phyloP scores from a whole-genome alignment of 1,140 invertebrate species.

The Dinoponera quadriceps region DNA sequence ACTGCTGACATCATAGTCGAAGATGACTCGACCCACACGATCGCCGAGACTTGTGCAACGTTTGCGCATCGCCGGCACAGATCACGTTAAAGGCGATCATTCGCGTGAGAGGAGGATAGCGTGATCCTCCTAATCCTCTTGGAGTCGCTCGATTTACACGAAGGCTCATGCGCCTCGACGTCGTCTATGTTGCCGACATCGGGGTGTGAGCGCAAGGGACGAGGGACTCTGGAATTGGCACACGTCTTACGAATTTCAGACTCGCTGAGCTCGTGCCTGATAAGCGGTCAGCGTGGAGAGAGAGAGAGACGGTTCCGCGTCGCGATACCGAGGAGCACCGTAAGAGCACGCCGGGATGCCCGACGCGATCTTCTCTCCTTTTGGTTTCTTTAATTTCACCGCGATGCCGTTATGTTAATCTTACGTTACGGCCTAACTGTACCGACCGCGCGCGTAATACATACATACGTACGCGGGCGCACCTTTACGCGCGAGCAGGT shows the following conservation, averaged over 20 bases:
- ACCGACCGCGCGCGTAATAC: conserved; percentile 43
- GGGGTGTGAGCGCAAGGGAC: neutral
- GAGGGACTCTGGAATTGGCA: conserved; percentile 55
- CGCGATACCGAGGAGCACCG: conserved; percentile 16
- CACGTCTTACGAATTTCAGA: conserved; percentile 68
- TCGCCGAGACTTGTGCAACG: no score
- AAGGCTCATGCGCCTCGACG: neutral
- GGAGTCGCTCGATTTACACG: conserved; percentile 1
- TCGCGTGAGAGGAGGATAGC: neutral
- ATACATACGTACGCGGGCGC: conserved; percentile 2
- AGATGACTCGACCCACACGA: no score
- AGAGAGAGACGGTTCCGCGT: conserved; percentile 55
- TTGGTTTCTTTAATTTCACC: conserved; percentile 73
- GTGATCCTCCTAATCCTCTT: neutral
- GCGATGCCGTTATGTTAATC: conserved; percentile 76
- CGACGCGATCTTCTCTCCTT: conserved; percentile 71
- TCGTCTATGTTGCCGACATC: neutral
- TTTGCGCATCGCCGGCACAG: no score
- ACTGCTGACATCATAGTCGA: no score
- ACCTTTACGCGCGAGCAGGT: conserved; percentile 27
- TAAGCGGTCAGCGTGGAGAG: conserved; percentile 75
- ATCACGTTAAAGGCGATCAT: neutral
- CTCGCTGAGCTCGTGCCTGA: conserved; percentile 73
- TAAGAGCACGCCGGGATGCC: conserved; percentile 25
- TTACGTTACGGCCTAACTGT: conserved; percentile 73